Evolutionary conservation across 92 coral and sea anemone species (phyloP).

Genomic region (Zoanthus sociatus): DNA sequence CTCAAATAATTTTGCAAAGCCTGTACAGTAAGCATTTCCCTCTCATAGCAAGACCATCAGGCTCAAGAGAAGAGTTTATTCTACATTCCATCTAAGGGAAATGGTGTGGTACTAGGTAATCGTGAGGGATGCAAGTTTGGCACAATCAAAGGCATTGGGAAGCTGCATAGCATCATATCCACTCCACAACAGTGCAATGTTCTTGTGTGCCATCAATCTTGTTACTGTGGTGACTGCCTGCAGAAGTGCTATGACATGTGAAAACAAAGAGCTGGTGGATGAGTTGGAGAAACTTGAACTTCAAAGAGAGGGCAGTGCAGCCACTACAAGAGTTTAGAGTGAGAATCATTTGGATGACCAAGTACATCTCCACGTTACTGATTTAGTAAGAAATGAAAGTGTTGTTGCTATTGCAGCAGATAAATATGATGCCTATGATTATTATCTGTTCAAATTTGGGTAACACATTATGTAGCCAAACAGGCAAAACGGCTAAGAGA

Average conservation of each 20-base stretch:
- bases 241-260: background rate
- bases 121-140: constrained; percentile 10
- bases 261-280: constrained; percentile 21
- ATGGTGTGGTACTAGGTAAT: background rate
- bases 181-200: constrained; percentile 24
- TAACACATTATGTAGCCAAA: no score
- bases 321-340: background rate
- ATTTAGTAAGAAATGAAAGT: constrained; percentile 18
- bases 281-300: constrained; percentile 1
- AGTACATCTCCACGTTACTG: constrained; percentile 13
- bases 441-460: constrained; percentile 3
- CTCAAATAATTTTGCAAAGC: constrained; percentile 29
- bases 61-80: background rate
- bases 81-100: background rate
- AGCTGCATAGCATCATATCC: constrained; percentile 4
- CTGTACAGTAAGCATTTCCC: constrained; percentile 9
- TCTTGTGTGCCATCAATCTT: background rate
- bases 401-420: constrained; percentile 34
- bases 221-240: constrained; percentile 9
- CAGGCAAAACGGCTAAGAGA: background rate
- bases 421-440: constrained; percentile 11
- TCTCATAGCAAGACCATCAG: background rate
- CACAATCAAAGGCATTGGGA: background rate
- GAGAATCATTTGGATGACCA: constrained; percentile 8
- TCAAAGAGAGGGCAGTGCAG: background rate